A percentile compares a stretch with the other conserved stretches of the same genome.
These are phyloP conservation scores for Pygmarrhopalites habei DNA, from an alignment of 1,140 invertebrate species.

Conservation along the genomic window DNA sequence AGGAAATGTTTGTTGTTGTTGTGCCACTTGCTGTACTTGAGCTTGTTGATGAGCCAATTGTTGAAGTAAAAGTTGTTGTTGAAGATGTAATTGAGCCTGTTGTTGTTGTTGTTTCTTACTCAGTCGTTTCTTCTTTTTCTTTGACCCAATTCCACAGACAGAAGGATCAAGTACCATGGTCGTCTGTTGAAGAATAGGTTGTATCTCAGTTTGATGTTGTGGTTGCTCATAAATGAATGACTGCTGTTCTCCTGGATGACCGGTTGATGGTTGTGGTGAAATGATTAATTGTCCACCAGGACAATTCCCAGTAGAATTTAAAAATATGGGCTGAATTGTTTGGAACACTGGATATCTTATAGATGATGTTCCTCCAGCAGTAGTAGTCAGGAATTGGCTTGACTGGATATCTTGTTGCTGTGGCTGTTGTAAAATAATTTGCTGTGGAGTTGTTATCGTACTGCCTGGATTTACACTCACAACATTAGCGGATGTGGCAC, in stretches of 20 bases:
- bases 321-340: constrained; percentile 37
- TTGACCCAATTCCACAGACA: constrained; percentile 29
- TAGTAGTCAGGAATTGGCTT: constrained; percentile 1
- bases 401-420: neutral
- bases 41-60: constrained; percentile 32
- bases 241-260: constrained; percentile 17
- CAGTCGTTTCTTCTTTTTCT: constrained; percentile 38
- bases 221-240: constrained; percentile 34
- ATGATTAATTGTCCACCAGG: constrained; percentile 29
- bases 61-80: constrained; percentile 35
- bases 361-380: constrained; percentile 2
- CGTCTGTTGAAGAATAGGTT: constrained; percentile 26
- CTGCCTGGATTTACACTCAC: neutral
- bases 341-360: constrained; percentile 37
- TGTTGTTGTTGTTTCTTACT: constrained; percentile 39
- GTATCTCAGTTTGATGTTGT: constrained; percentile 7
- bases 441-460: constrained; percentile 1
- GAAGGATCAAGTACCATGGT: constrained; percentile 37
- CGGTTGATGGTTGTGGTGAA: constrained; percentile 19
- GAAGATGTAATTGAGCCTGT: constrained; percentile 34
- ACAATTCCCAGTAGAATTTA: constrained; percentile 26
- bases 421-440: constrained; percentile 13
- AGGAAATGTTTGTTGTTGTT: constrained; percentile 19
- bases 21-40: constrained; percentile 28
- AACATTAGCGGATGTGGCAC: neutral